Evolutionary conservation across 30 jellyfish, hydroid and myxozoan genomes (phyloP), one percentile per base, ranked within the genome.

Genomic region (Pelagia noctiluca): DNA sequence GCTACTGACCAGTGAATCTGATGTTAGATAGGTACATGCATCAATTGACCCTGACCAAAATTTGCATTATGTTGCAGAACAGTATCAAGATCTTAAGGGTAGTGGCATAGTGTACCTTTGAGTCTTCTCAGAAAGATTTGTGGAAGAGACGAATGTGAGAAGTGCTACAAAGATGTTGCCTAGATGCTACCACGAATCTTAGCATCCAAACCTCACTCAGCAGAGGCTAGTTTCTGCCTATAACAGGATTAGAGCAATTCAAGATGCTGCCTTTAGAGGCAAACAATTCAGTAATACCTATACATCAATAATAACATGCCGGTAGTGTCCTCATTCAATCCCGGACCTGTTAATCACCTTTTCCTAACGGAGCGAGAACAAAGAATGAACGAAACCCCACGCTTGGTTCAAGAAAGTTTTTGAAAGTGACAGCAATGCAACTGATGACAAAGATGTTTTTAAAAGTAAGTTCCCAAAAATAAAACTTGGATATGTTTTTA

Each of bases 181-280:
- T 12, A 7, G 10, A 31, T 57, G 26, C 72, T 57, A 8, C 31
- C 11, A 12, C 72, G 72, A 7, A 57, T 57, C 24, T 22, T 57
- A 8, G 72, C 72, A 7, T 57, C 10, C 72, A 57, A 57, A 57
- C 72, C 72, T 22, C 72, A 57, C 28, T 57, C 72, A 22, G 12
- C 72, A 57, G 26, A 12, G 72, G 26, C 26, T 22, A 12, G 28
- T 57, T 57, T 57, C 26, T 57, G 26, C 28, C 28, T 57, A 57
- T 22, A 57, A 57, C 72, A 57, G 28, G 72, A 57, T 57, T 7
- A 57, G 24, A 57, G 13, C 72, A 57, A 57, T 7, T 8, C 26
- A 12, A 57, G 72, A 57, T 57, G 31, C 5, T 22, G 26, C 24
- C 28, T 57, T 22, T 7, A 22, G 26, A 24, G 72, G 31, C 72